Conservation (phyloP, 2,113 vertebrate genomes). For the Dasyprocta punctata region DNA sequence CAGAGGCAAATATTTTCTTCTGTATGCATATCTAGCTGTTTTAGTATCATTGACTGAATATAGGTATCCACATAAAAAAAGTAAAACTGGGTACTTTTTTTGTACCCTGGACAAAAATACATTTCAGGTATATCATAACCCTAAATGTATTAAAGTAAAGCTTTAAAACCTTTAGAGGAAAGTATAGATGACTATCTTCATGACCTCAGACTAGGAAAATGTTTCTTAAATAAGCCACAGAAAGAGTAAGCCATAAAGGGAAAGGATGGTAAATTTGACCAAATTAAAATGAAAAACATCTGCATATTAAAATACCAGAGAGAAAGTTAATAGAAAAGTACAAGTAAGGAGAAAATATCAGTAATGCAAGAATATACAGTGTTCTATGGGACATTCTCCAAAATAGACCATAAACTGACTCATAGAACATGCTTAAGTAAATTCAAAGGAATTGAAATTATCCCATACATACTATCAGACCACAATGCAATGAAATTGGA, state of each 20-base stretch:
- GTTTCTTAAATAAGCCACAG: conserved; percentile 1
- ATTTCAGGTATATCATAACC: not conserved
- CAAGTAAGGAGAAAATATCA: conserved; percentile 32
- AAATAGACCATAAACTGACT: too few relatives aligned
- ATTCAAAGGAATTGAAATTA: too few relatives aligned
- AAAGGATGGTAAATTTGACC: conserved; percentile 12
- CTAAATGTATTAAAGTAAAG: not conserved
- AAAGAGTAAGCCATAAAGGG: conserved; percentile 22
- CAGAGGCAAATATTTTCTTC: not conserved
- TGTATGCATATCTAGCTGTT: not conserved
- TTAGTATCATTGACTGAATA: not conserved
- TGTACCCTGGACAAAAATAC: not conserved
- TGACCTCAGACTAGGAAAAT: conserved; percentile 20
- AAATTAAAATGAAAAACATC: conserved; percentile 49
- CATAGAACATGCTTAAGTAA: too few relatives aligned
- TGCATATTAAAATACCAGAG: conserved; percentile 46
- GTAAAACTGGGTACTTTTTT: not conserved
- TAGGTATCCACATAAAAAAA: not conserved
- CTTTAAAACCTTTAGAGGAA: not conserved
- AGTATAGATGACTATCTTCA: conserved; percentile 1
- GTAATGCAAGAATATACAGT: not conserved
- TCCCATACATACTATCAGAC: too few relatives aligned
- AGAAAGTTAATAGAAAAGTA: not conserved
- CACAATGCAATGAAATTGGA: too few relatives aligned
- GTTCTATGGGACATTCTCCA: not conserved